A percentile compares a stretch with the other conserved stretches of the same genome.
Conservation (phyloP, 2,797 vertebrate genomes). For the Coilia nasus region DNA sequence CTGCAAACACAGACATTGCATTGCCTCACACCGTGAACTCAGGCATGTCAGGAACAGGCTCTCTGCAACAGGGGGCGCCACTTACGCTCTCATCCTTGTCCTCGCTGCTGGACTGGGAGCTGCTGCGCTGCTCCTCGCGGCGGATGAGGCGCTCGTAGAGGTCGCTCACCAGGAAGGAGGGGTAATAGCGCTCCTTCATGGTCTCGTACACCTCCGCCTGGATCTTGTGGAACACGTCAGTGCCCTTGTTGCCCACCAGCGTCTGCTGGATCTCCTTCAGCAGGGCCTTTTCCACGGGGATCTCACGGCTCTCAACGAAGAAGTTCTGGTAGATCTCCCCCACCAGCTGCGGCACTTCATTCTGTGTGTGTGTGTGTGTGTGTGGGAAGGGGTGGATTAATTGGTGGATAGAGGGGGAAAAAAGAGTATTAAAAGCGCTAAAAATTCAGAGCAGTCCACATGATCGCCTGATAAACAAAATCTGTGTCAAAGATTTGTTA, state of each 20-base stretch:
- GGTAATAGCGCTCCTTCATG: constrained; percentile 94
- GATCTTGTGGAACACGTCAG: constrained; percentile 90
- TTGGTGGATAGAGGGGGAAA: too few species aligned
- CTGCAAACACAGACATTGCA: too few species aligned
- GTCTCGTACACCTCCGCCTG: constrained; percentile 89
- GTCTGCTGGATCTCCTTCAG: constrained; percentile 98
- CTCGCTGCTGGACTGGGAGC: constrained; percentile 77
- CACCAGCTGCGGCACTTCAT: constrained; percentile 86
- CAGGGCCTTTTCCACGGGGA: constrained; percentile 91
- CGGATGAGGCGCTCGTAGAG: constrained; percentile 88
- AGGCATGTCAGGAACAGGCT: neutral
- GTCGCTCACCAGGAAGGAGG: constrained; percentile 95
- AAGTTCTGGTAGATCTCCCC: constrained; percentile 99
- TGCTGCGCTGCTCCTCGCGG: constrained; percentile 80
- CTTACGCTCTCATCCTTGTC: constrained; percentile 89
- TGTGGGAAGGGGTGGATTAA: neutral
- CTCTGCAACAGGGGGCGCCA: constrained; percentile 23
- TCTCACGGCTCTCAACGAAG: constrained; percentile 95
- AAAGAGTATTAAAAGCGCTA: neutral
- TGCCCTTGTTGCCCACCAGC: constrained; percentile 95
- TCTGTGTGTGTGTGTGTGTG: constrained; percentile 56
- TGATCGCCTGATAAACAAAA: too few species aligned
- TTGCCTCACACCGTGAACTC: too few species aligned
- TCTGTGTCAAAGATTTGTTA: too few species aligned
- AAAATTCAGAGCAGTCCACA: too few species aligned